Base-by-base conservation (phyloP, 2,797 vertebrate genomes). In the Cossypha dichroa region DNA sequence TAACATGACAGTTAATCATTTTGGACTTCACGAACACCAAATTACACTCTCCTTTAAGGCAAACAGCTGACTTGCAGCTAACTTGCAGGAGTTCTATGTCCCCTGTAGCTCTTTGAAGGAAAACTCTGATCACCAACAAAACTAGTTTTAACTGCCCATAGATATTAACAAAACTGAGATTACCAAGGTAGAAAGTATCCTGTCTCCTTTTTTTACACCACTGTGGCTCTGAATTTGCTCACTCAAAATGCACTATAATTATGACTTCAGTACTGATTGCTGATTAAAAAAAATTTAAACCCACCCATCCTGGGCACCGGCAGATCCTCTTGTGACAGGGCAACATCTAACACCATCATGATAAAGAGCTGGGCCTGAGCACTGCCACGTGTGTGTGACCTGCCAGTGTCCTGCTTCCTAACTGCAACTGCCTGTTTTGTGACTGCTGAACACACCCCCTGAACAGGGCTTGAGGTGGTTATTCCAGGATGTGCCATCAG, bases 331-430 rank as follows among this genome's bases (percentile, higher is more conserved):
- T 1, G 0, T 18, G 26, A 60, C 60, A 59, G 26, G 10, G 15
- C 12, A 88, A 46, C 41, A 60, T 33, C 29, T 19, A 73, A 85
- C 8, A 16, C 6, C 0, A 0, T 21, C 54, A 62, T 0, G 2
- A 54, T 15, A 56, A 86, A 3, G 23, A 46, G 25, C 26, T 28
- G 58, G 54, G 28, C 5, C 5, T 55, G 11, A 64, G 43, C 33
- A 72, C 56, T 59, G 54, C 20, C 21, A 2, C 5, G 16, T 0
- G 0, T 0, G 1, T 19, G 28, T 43, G 56, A 62, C 29, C 64
- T 60, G 41, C 40, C 59, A 43, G 15, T 31, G 66, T n/a, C 49
- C 49, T 46, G 33, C 15, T 52, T 79, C 29, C 29, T 22, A 54
- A n/a, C 19, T 40, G n/a, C 29, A 66, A 9, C 23, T 48, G 19